Conservation (phyloP, 2,888 invertebrate genomes). For the Apodemia mormo region DNA sequence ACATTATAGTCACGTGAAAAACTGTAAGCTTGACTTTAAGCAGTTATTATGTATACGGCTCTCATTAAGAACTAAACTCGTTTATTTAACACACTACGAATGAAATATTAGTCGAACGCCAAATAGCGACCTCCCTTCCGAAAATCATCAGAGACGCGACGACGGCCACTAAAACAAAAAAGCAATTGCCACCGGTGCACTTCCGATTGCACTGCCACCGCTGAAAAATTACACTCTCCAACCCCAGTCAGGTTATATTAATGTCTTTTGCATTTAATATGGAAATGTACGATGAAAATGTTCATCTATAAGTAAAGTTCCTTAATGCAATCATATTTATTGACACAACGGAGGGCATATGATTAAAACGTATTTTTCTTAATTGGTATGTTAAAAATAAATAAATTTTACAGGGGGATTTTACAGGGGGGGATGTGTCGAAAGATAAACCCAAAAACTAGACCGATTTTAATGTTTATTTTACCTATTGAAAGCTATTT, state of each 20-base stretch:
- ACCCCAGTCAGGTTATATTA: constrained; percentile 58
- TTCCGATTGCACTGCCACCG: constrained; percentile 76
- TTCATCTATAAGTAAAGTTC: neutral
- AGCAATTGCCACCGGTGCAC: constrained; percentile 65
- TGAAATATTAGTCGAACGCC: constrained; percentile 68
- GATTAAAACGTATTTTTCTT: too few relatives aligned
- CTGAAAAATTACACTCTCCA: constrained; percentile 72
- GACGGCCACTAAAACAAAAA: constrained; percentile 71
- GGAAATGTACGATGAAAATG: constrained; percentile 2
- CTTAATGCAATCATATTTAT: neutral
- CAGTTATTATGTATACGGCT: neutral
- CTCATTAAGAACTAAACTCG: constrained; percentile 3
- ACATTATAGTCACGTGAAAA: neutral
- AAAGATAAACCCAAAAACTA: too few relatives aligned
- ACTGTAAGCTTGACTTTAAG: neutral
- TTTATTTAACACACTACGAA: constrained; percentile 45
- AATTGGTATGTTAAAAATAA: too few relatives aligned
- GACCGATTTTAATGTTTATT: too few relatives aligned
- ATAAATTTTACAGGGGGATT: too few relatives aligned
- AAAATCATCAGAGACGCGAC: constrained; percentile 66
- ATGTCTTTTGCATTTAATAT: constrained; percentile 37
- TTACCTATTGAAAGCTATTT: too few relatives aligned
- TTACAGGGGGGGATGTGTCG: too few relatives aligned
- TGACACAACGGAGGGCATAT: too few relatives aligned
- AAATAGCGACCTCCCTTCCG: constrained; percentile 74